Percentiles rank a stretch among this genome's conserved stretches.
These are phyloP conservation scores for Tetanocera ferruginea DNA, from an alignment of 2,888 invertebrate species.

Conservation along the genomic window DNA sequence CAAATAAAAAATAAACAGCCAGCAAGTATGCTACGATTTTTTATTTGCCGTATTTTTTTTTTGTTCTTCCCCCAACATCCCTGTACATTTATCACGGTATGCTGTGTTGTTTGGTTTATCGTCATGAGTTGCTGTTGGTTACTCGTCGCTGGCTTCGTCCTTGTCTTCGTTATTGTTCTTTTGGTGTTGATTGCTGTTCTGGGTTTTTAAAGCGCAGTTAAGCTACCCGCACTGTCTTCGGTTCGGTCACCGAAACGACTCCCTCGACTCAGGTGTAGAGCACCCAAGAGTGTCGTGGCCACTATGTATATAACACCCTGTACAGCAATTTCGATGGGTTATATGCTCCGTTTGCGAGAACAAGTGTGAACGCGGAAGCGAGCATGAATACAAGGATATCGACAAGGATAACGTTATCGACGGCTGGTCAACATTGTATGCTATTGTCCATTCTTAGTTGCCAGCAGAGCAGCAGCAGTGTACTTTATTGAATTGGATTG, in stretches of 20 bases:
- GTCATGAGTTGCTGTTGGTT: not conserved
- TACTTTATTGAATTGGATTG: conserved; percentile 12
- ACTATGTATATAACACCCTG: conserved; percentile 69
- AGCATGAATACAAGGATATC: not conserved
- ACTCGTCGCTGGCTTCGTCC: conserved; percentile 26
- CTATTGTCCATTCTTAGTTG: not conserved
- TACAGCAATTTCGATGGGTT: conserved; percentile 69
- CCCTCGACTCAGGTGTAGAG: conserved; percentile 70
- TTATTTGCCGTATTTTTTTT: conserved; percentile 31
- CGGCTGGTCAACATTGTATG: conserved; percentile 8
- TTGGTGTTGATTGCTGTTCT: conserved; percentile 70
- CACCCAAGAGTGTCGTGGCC: conserved; percentile 71
- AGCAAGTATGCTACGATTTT: conserved; percentile 13
- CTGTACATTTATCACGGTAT: not conserved
- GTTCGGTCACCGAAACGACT: conserved; percentile 63
- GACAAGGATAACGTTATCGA: not conserved
- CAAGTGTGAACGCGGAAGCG: not conserved
- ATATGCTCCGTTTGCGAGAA: conserved; percentile 57
- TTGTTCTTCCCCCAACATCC: not conserved
- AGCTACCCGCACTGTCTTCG: conserved; percentile 56
- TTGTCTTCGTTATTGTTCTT: conserved; percentile 41
- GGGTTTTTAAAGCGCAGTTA: conserved; percentile 71
- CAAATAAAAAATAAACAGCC: conserved; percentile 19
- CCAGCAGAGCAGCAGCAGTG: not conserved
- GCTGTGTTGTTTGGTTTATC: not conserved